Evolutionary conservation across 2,113 vertebrate species (phyloP).

Genomic region (Toxostoma redivivum): DNA sequence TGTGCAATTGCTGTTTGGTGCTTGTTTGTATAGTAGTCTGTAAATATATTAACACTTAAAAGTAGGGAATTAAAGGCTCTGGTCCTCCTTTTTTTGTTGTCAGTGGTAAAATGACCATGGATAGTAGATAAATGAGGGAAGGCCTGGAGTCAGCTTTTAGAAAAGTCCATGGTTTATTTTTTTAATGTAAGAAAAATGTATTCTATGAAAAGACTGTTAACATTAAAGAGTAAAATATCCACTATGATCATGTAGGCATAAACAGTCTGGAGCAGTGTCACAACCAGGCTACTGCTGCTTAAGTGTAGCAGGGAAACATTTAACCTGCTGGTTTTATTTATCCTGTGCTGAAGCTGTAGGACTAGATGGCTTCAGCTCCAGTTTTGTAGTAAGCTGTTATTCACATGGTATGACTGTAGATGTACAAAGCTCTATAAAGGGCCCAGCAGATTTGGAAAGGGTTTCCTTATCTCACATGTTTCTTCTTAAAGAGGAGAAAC

Average conservation of each 20-base stretch:
- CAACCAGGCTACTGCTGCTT: background rate
- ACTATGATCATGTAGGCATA: background rate
- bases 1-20: constrained; percentile 51
- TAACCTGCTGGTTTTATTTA: background rate
- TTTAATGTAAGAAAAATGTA: background rate
- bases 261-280: background rate
- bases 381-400: background rate
- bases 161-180: background rate
- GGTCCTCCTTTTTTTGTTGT: background rate
- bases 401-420: background rate
- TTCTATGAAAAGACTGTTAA: background rate
- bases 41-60: background rate
- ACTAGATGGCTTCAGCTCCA: background rate
- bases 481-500: background rate
- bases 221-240: background rate
- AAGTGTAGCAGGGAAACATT: background rate
- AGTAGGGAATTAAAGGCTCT: constrained; percentile 36
- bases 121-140: background rate
- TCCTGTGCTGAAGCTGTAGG: background rate
- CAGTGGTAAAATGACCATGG: background rate
- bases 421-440: background rate
- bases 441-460: background rate
- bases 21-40: constrained; percentile 47
- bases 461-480: background rate
- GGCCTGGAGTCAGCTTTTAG: background rate